Percentiles rank a stretch among this genome's conserved stretches.
phyloP scores from a whole-genome alignment of 2,797 vertebrate genomes.

The Notolabrus celidotus region DNA sequence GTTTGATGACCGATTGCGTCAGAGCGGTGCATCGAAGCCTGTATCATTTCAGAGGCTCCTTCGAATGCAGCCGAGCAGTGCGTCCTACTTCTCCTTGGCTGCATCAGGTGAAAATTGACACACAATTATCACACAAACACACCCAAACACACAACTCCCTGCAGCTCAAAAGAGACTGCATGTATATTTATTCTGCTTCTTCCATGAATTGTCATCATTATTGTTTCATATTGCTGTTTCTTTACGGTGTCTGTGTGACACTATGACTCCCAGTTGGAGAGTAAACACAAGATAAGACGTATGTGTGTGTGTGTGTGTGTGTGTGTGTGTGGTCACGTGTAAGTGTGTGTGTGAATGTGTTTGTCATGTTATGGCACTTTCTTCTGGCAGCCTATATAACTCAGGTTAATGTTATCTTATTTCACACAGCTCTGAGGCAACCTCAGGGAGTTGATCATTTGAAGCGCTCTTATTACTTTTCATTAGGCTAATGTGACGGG shows the following conservation, averaged over 20 bases:
- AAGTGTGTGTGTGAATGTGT: conserved; percentile 22
- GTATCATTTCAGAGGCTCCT: too few relatives aligned
- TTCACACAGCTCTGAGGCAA: conserved; percentile 70
- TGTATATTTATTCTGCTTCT: conserved; percentile 53
- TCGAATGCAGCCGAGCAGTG: too few relatives aligned
- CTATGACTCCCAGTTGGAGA: conserved; percentile 63
- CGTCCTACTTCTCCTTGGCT: too few relatives aligned
- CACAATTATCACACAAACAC: not conserved
- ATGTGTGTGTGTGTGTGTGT: conserved; percentile 40
- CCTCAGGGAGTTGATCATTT: conserved; percentile 76
- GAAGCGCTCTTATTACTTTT: conserved; percentile 80
- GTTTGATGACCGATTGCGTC: too few relatives aligned
- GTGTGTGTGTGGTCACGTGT: conserved; percentile 7
- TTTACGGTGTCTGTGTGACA: conserved; percentile 66
- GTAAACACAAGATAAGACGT: conserved; percentile 63
- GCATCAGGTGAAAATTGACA: not conserved
- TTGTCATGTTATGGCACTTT: conserved; percentile 64
- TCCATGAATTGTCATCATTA: conserved; percentile 64
- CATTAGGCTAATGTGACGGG: conserved; percentile 81
- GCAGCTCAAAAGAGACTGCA: conserved; percentile 6
- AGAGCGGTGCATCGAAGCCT: too few relatives aligned
- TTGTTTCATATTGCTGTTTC: conserved; percentile 57
- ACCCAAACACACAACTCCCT: not conserved
- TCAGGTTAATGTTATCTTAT: conserved; percentile 83
- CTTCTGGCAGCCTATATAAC: conserved; percentile 74